Base-by-base conservation (phyloP, 2,113 vertebrate species). In the Climacteris rufus region DNA sequence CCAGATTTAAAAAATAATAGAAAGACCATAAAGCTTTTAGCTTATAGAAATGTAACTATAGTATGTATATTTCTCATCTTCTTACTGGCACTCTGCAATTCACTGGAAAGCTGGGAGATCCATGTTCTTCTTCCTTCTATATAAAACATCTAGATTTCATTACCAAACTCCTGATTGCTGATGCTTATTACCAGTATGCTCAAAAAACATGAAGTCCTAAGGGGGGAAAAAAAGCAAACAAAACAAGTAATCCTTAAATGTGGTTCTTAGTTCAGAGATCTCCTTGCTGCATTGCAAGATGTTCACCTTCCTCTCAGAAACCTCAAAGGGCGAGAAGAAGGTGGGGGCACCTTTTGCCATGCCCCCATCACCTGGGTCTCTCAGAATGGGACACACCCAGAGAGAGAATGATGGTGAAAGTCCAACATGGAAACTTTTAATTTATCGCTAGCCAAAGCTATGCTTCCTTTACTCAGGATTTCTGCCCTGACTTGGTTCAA, bases 201-300 rank as follows among this genome's bases (percentile, higher is more conserved):
- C 99, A 96, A 99, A 99, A 97, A 98, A 99, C 99, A 99, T 99
- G 96, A 98, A 99, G 96, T 99, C 98, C 99, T 99, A 93, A 45
- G 24, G 25, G 86, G 18, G 23, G 56, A 61, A 82, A 93, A 94
- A 95, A 72, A 89, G 70, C 20, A 95, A n/a, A 87, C 9, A 50
- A 77, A 79, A 40, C 7, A 76, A 86, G 45, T 39, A 52, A 21
- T 66, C 93, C 21, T 81, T 57, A 76, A 52, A 72, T 15, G 11
- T 2, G 0, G n/a, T 56, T 79, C 45, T 35, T 53, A 39, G 42
- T 56, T 72, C 49, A 8, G 10, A 76, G 31, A 76, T 61, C 15
- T n/a, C 44, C 49, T 63, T 28, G 11, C 45, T 88, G 30, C 40
- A 76, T 24, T 83, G 37, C 49, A 76, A 86, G 15, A 31, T 65